Percentiles rank a stretch among this genome's conserved stretches.
Conservation (phyloP, 2,888 invertebrate genomes). For the Cerceris ruficornis region DNA sequence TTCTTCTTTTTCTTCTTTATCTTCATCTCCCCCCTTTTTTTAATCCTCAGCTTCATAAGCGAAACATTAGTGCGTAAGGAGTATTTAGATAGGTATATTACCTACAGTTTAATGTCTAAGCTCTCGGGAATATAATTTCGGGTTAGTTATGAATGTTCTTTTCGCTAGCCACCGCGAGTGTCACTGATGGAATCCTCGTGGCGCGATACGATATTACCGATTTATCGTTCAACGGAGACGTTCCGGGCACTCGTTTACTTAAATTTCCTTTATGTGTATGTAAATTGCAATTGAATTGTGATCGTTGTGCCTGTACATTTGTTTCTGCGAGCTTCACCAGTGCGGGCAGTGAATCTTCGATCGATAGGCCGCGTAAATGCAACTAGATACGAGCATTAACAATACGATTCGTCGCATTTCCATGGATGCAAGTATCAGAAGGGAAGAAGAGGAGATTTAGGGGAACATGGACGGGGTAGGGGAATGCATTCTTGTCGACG, state of each 20-base stretch:
- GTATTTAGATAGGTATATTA: slow-evolving; percentile 47
- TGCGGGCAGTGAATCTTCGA: slow-evolving; percentile 51
- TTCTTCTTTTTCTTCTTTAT: no score
- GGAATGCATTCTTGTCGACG: slow-evolving; percentile 29
- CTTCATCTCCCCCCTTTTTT: slow-evolving; percentile 1
- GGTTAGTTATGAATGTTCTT: slow-evolving; percentile 29
- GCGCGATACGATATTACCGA: neutral
- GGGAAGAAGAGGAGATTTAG: neutral
- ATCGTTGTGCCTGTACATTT: slow-evolving; percentile 25
- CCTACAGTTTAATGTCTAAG: slow-evolving; percentile 38
- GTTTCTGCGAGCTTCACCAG: slow-evolving; percentile 35
- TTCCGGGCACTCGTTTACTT: neutral
- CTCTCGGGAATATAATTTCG: slow-evolving; percentile 43
- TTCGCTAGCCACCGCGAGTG: neutral
- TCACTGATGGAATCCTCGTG: neutral
- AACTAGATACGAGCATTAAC: slow-evolving; percentile 21
- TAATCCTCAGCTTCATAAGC: slow-evolving; percentile 50
- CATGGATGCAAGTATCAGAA: slow-evolving; percentile 10
- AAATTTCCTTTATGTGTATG: slow-evolving; percentile 19
- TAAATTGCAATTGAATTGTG: slow-evolving; percentile 44
- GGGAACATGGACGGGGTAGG: no score
- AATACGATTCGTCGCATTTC: slow-evolving; percentile 14
- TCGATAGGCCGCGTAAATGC: slow-evolving; percentile 16
- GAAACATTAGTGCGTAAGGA: slow-evolving; percentile 45
- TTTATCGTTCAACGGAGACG: neutral